Conservation (phyloP, 1,140 invertebrate genomes). For the Aricia agestis region DNA sequence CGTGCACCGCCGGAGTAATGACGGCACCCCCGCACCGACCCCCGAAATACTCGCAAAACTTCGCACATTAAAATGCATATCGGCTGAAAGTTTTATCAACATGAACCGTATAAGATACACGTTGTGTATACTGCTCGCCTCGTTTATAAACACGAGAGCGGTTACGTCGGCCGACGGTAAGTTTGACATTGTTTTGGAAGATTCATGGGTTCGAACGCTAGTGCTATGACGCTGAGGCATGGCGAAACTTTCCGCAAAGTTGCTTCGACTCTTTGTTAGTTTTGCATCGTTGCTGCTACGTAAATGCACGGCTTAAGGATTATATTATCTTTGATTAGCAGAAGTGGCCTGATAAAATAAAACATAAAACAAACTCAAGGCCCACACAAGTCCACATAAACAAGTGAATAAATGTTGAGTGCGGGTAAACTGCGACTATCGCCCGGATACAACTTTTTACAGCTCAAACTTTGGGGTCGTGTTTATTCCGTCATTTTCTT, state of each 20-base stretch:
- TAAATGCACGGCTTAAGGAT: not conserved
- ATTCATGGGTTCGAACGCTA: not conserved
- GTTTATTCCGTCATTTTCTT: constrained; percentile 25
- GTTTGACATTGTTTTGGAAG: constrained; percentile 26
- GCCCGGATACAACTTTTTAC: constrained; percentile 20
- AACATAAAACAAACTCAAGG: not conserved
- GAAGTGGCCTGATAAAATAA: not conserved
- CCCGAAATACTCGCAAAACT: constrained; percentile 47
- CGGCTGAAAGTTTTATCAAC: constrained; percentile 46
- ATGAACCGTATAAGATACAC: constrained; percentile 38
- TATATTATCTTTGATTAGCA: not conserved
- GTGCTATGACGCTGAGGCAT: not conserved
- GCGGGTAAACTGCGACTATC: constrained; percentile 4
- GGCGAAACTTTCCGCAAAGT: not conserved
- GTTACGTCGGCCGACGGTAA: constrained; percentile 58
- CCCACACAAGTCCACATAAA: not conserved
- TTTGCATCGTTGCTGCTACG: not conserved
- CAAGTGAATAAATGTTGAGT: not conserved
- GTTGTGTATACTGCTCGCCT: constrained; percentile 40
- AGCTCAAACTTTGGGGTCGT: constrained; percentile 23
- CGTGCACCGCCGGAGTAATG: constrained; percentile 44
- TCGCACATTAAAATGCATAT: constrained; percentile 53
- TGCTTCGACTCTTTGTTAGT: not conserved
- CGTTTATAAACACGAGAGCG: constrained; percentile 44
- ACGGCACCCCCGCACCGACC: constrained; percentile 50